These are phyloP conservation scores for Orthosia incerta DNA, from an alignment of 2,888 invertebrate genomes.

Conservation along the genomic window DNA sequence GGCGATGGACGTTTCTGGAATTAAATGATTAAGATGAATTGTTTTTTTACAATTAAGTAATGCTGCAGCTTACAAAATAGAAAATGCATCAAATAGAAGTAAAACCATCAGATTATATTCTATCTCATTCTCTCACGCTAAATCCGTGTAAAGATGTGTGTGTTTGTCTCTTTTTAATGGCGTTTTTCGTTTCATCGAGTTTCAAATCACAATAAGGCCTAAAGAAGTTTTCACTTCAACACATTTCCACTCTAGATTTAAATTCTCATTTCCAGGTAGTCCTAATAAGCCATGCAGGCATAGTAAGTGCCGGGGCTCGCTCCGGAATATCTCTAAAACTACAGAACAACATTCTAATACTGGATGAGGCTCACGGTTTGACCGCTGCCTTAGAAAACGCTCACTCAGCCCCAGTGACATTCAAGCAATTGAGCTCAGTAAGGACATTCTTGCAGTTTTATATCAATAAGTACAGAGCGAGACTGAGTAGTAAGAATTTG, in stretches of 20 bases:
- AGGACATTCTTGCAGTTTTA: conserved; percentile 93
- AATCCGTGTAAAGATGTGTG: too few species aligned
- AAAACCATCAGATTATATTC: too few species aligned
- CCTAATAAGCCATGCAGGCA: conserved; percentile 86
- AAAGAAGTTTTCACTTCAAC: neutral
- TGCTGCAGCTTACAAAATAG: too few species aligned
- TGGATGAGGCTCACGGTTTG: conserved; percentile 99
- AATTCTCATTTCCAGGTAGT: conserved; percentile 77
- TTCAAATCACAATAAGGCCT: too few species aligned
- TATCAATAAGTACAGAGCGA: conserved; percentile 93
- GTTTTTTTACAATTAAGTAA: too few species aligned
- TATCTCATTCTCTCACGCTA: too few species aligned
- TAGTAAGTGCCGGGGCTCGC: conserved; percentile 85
- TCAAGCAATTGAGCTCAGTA: conserved; percentile 92
- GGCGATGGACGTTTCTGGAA: too few species aligned
- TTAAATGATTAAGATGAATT: too few species aligned
- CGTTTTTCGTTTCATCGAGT: too few species aligned
- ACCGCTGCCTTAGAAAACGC: conserved; percentile 97
- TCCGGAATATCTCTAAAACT: conserved; percentile 86
- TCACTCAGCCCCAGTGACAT: conserved; percentile 94
- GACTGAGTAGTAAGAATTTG: conserved; percentile 95
- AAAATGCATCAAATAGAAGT: too few species aligned
- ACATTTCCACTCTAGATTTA: neutral
- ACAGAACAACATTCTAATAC: conserved; percentile 95
- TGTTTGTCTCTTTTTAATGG: too few species aligned